Evolutionary conservation across 1,140 invertebrate species (phyloP).

Genomic region (Eciton burchellii): DNA sequence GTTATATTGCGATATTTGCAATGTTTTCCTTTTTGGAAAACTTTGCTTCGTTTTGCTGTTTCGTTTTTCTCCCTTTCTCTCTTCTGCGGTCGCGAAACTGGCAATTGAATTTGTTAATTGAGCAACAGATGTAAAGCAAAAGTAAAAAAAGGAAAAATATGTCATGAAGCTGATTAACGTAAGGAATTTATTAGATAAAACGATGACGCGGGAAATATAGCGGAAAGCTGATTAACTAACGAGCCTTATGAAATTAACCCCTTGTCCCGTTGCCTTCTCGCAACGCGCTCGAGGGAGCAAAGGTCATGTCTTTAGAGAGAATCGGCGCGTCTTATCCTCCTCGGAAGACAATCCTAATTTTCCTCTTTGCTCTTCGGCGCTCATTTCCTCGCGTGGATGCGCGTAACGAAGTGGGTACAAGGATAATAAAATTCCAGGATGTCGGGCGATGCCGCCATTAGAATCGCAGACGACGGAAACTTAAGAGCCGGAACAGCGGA

Average conservation of each 20-base stretch:
- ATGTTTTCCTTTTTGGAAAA: no score
- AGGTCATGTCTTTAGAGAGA: not conserved
- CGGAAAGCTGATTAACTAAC: not conserved
- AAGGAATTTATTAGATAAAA: constrained; percentile 9
- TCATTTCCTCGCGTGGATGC: not conserved
- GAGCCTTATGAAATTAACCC: constrained; percentile 24
- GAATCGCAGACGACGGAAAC: constrained; percentile 25
- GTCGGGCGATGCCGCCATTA: constrained; percentile 29
- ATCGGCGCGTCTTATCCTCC: not conserved
- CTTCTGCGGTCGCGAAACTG: not conserved
- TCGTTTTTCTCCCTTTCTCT: not conserved
- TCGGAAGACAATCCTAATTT: constrained; percentile 26
- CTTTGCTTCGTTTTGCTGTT: no score
- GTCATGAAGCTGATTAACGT: not conserved
- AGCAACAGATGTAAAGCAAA: not conserved
- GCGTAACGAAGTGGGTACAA: constrained; percentile 58
- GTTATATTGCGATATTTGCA: no score
- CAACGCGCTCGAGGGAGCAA: not conserved
- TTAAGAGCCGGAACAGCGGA: constrained; percentile 6
- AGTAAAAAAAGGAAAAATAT: not conserved
- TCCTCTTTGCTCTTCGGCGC: not conserved
- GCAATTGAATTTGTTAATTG: not conserved
- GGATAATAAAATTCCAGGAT: constrained; percentile 67
- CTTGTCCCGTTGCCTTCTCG: not conserved
- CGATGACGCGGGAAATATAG: not conserved